These are phyloP conservation scores for Thera britannica DNA, from an alignment of 2,888 invertebrate species.

Conservation along the genomic window DNA sequence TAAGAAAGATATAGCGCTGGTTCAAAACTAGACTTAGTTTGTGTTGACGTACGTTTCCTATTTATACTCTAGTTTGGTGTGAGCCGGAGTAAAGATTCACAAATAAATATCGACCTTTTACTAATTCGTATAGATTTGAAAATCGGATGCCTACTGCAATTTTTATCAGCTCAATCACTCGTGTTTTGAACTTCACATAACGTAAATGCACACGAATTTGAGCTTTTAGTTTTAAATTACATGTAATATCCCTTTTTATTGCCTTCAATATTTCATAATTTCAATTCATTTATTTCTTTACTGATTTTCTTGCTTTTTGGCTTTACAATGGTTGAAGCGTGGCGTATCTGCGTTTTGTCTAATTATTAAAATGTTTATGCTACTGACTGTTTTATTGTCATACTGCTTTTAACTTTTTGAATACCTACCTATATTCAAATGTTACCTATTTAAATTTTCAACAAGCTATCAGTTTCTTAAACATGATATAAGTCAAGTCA, in stretches of 20 bases:
- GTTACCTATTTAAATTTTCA: neutral
- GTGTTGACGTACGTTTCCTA: too few relatives aligned
- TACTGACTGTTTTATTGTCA: neutral
- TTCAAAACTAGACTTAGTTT: too few relatives aligned
- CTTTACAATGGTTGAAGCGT: neutral
- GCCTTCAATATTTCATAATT: constrained; percentile 1
- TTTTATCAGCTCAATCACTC: constrained; percentile 21
- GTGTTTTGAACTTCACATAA: constrained; percentile 25
- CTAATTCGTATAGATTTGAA: too few relatives aligned
- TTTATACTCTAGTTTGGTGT: too few relatives aligned
- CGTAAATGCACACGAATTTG: constrained; percentile 30
- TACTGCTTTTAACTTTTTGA: neutral
- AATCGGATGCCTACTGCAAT: too few relatives aligned
- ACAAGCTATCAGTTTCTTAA: too few relatives aligned
- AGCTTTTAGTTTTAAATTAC: neutral
- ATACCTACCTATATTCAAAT: neutral
- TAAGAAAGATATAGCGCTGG: neutral
- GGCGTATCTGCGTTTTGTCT: constrained; percentile 1
- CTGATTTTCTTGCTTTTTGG: neutral
- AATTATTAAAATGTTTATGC: neutral
- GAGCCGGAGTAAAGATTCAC: too few relatives aligned
- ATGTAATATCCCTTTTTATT: constrained; percentile 16
- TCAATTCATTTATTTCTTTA: neutral
- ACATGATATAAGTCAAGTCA: too few relatives aligned
- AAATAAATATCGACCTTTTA: too few relatives aligned